Conservation (phyloP, 2,797 vertebrate genomes). For the Tapera naevia region DNA sequence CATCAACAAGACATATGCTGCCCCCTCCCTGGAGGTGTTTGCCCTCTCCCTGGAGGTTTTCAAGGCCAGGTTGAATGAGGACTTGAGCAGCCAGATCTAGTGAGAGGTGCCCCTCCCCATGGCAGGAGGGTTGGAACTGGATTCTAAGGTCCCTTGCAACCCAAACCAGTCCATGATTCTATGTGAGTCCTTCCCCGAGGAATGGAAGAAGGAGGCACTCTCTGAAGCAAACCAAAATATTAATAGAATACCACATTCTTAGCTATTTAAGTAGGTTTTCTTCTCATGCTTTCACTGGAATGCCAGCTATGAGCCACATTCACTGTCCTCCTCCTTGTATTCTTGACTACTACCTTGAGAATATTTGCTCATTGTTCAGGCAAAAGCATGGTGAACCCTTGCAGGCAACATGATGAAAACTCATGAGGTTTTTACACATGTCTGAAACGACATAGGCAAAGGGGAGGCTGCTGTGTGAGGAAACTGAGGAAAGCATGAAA, state of each 20-base stretch:
- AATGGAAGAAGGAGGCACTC: background rate
- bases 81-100: too few relatives aligned
- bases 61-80: too few relatives aligned
- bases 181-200: rapidly evolving
- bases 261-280: background rate
- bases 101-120: too few relatives aligned
- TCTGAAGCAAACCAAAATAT: background rate
- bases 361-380: background rate
- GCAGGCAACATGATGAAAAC: background rate
- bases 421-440: background rate
- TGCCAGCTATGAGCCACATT: background rate
- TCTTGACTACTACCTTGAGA: background rate
- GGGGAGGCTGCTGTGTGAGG: background rate
- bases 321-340: rapidly evolving
- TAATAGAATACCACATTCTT: background rate
- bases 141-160: too few relatives aligned
- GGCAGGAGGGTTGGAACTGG: too few relatives aligned
- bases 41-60: too few relatives aligned
- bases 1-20: background rate
- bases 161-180: too few relatives aligned
- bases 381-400: background rate
- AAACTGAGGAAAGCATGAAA: background rate
- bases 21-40: too few relatives aligned
- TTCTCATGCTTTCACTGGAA: background rate
- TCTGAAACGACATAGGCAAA: background rate